Evolutionary conservation across 2,113 vertebrate species (phyloP), one percentile per base, ranked within the genome.

Genomic region (Edolisoma coerulescens): DNA sequence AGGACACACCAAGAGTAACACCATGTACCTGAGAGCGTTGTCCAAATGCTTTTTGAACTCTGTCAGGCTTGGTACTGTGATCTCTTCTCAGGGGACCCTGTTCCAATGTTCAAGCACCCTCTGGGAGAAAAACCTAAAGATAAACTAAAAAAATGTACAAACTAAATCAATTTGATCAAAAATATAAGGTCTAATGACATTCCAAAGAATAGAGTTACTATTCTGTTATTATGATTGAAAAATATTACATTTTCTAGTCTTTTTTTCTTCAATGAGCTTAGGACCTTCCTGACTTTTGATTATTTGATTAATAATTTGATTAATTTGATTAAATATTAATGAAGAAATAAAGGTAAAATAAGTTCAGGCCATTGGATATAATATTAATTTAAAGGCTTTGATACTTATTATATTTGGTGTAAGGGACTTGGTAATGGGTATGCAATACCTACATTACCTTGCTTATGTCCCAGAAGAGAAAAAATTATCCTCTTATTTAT

Each of bases 1-100:
- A 39, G 27, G 33, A 22, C 12, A 33, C 33, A 17, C 9, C 27
- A 44, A 37, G 37, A 17, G 7, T 60, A 32, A 37, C 14, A 22
- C 3, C 22, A 10, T 15, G 11, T 33, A 2, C 27, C 42, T 44
- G 7, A 52, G 33, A 44, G 17, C 1, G 0, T 28, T 33, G 37
- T 27, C 37, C 53, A 77, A 52, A 87, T 8, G 4, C 18, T 19
- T 77, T 22, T 44, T 52, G 37, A 68, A 37, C 28, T 44, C 45
- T 33, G 11, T 8, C 26, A 52, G 7, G 37, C 1, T 27, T 60
- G 22, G 7, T 44, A 9, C 22, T 52, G n/a, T 26, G 30, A 41
- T 16, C 6, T 8, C 16, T 41, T 35, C 35, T 9, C 30, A n/a
- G 24, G 30, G 24, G 7, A 70, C 5, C 13, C 24, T 17, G 4